These are phyloP conservation scores for Drosophila orosa DNA, from an alignment of 1,140 invertebrate genomes.

Conservation along the genomic window DNA sequence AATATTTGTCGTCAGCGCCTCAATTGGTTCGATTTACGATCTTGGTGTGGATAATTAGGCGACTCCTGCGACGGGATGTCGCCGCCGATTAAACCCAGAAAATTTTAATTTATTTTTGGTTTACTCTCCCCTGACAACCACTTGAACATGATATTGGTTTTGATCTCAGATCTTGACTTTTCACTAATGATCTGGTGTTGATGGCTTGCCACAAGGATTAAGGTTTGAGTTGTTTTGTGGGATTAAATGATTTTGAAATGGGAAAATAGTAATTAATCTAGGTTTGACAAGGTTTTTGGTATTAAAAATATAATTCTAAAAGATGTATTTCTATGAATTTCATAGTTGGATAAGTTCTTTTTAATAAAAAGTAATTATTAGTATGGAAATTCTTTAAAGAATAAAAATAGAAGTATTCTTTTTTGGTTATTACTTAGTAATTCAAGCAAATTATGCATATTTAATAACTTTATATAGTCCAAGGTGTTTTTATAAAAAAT, in stretches of 20 bases:
- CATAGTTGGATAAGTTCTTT: neutral
- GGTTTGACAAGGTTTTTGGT: neutral
- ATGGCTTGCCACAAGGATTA: slow-evolving; percentile 13
- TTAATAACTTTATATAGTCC: too few relatives aligned
- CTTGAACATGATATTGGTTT: slow-evolving; percentile 49
- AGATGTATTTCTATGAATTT: too few relatives aligned
- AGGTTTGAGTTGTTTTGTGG: too few relatives aligned
- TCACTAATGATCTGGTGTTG: slow-evolving; percentile 45
- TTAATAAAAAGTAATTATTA: neutral
- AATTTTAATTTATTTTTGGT: slow-evolving; percentile 36
- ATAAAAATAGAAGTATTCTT: too few relatives aligned
- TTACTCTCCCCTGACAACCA: slow-evolving; percentile 26
- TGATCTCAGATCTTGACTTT: slow-evolving; percentile 1
- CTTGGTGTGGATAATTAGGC: slow-evolving; percentile 65
- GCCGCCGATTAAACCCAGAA: slow-evolving; percentile 59
- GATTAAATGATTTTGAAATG: neutral
- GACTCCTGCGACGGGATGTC: slow-evolving; percentile 66
- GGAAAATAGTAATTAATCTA: neutral
- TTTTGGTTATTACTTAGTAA: too few relatives aligned
- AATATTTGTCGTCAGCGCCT: slow-evolving; percentile 79
- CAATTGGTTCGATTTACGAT: slow-evolving; percentile 68
- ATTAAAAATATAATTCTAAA: neutral
- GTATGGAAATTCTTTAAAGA: too few relatives aligned
- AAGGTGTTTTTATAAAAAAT: neutral
- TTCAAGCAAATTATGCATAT: too few relatives aligned